Evolutionary conservation across 2,113 vertebrate species (phyloP).

Genomic region (Microcebus murinus): DNA sequence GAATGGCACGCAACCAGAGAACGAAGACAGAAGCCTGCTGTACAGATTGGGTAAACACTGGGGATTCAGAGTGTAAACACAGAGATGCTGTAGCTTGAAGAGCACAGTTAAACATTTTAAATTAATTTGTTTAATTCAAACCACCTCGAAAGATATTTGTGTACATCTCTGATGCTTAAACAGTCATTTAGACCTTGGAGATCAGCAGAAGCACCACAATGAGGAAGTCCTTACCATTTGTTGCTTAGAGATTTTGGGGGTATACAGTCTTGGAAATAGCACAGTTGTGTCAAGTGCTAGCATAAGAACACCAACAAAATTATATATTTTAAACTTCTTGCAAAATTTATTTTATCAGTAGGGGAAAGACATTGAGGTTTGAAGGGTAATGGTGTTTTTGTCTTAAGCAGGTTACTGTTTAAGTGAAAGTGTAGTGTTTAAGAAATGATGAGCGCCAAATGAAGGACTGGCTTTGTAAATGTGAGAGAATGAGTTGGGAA

Average conservation of each 20-base stretch:
- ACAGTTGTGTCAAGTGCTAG: background rate
- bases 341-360: background rate
- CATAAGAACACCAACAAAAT: background rate
- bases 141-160: background rate
- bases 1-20: background rate
- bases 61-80: background rate
- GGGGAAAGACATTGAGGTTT: background rate
- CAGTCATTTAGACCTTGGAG: background rate
- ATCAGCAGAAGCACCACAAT: background rate
- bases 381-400: background rate
- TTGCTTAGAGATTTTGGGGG: background rate
- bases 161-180: background rate
- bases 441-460: background rate
- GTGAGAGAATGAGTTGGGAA: background rate
- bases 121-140: background rate
- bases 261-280: background rate
- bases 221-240: background rate
- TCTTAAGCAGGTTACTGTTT: background rate
- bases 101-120: background rate
- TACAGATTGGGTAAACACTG: background rate
- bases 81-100: background rate
- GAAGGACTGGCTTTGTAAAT: background rate
- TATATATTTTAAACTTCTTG: background rate
- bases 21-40: background rate
- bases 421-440: background rate